phyloP scores from a whole-genome alignment of 2,888 invertebrate genomes.

The Sipunculus nudus region DNA sequence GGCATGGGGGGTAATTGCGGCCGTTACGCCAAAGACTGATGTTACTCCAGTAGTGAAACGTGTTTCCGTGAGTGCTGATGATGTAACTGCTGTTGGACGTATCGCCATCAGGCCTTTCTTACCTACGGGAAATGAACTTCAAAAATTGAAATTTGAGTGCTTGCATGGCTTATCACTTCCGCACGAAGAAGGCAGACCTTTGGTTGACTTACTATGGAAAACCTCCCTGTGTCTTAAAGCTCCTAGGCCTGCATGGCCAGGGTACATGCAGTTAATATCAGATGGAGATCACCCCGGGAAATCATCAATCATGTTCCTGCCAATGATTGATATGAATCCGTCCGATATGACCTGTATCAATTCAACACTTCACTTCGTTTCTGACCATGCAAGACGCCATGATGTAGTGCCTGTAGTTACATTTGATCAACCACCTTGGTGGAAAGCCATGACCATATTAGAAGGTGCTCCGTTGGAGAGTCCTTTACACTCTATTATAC shows the following conservation, averaged over 20 bases:
- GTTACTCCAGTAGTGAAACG: too few species aligned
- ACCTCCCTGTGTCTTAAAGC: neutral
- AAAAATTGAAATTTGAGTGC: too few species aligned
- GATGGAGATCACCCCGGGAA: constrained; percentile 34
- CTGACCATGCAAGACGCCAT: constrained; percentile 18
- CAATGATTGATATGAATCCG: constrained; percentile 42
- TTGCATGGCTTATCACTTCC: too few species aligned
- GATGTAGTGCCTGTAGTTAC: constrained; percentile 34
- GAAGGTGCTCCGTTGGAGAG: constrained; percentile 11
- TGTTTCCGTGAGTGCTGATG: too few species aligned
- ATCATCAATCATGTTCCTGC: constrained; percentile 34
- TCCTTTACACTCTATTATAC: constrained; percentile 22
- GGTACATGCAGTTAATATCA: constrained; percentile 2
- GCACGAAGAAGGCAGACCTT: too few species aligned
- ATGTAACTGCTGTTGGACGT: too few species aligned
- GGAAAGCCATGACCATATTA: constrained; percentile 33
- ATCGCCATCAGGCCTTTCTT: too few species aligned
- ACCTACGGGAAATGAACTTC: too few species aligned
- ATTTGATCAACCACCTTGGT: constrained; percentile 41
- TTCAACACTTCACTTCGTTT: constrained; percentile 31
- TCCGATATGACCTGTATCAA: constrained; percentile 37
- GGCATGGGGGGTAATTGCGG: constrained; percentile 15
- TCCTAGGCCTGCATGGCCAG: constrained; percentile 6
- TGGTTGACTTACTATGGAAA: constrained; percentile 10
- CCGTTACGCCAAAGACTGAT: too few species aligned